Evolutionary conservation across 2,888 invertebrate genomes (phyloP).

Genomic region (Athrips mouffetella): DNA sequence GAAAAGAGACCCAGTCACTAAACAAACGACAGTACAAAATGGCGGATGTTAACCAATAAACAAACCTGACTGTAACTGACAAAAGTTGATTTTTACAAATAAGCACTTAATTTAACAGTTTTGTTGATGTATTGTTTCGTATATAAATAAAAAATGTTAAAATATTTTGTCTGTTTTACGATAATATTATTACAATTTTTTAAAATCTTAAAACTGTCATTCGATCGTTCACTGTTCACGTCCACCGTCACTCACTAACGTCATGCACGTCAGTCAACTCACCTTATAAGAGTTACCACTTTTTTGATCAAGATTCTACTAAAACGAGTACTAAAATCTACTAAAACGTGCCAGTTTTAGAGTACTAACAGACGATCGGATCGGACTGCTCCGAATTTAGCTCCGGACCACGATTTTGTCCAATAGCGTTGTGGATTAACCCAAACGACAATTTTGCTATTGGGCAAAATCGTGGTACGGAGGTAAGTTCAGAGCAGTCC

Average conservation of each 20-base stretch:
- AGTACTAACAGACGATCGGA: too few species aligned
- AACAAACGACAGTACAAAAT: constrained; percentile 79
- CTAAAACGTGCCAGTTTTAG: too few species aligned
- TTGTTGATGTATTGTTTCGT: constrained; percentile 42
- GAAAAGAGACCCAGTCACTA: constrained; percentile 69
- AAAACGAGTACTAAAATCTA: too few species aligned
- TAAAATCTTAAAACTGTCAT: constrained; percentile 68
- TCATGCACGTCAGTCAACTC: constrained; percentile 41
- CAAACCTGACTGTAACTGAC: constrained; percentile 73
- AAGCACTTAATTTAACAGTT: constrained; percentile 48
- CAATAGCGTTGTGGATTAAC: too few species aligned
- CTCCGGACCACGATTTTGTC: too few species aligned
- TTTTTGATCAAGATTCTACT: too few species aligned
- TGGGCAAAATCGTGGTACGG: too few species aligned
- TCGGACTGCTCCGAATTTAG: too few species aligned
- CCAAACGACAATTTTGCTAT: too few species aligned
- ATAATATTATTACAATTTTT: constrained; percentile 60
- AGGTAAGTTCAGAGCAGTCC: too few species aligned
- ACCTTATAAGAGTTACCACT: too few species aligned
- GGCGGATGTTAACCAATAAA: constrained; percentile 78
- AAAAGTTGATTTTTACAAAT: constrained; percentile 36
- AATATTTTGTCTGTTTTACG: constrained; percentile 57
- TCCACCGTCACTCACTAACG: constrained; percentile 47
- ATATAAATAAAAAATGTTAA: constrained; percentile 63
- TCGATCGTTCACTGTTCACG: constrained; percentile 68